Evolutionary conservation across 1,140 invertebrate species (phyloP).

Genomic region (Medauroidea extradentata): DNA sequence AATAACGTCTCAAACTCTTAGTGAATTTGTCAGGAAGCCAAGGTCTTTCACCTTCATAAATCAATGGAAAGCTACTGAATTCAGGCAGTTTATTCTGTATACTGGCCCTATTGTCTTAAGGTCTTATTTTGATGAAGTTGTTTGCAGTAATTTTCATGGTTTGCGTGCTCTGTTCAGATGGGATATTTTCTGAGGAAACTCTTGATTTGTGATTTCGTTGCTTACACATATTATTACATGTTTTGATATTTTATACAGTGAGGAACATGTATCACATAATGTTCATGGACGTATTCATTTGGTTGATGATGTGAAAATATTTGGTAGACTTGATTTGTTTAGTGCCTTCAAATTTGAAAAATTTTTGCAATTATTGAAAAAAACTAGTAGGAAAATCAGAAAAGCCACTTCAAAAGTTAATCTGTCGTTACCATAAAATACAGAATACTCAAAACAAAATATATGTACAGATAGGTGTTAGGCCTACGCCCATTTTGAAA

Average conservation of each 20-base stretch:
- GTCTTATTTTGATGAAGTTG: background rate
- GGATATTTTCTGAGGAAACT: background rate
- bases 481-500: too few species aligned
- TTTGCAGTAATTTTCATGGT: constrained; percentile 3
- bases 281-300: constrained; percentile 22
- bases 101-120: constrained; percentile 3
- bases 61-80: constrained; percentile 11
- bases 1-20: too few species aligned
- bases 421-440: background rate
- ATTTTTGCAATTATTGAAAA: constrained; percentile 7
- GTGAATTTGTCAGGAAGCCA: constrained; percentile 7
- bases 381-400: constrained; percentile 1
- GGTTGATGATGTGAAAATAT: constrained; percentile 26
- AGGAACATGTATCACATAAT: constrained; percentile 6
- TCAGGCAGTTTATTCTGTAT: constrained; percentile 13
- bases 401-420: constrained; percentile 1
- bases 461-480: too few species aligned
- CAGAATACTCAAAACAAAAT: background rate
- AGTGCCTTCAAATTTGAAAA: constrained; percentile 39
- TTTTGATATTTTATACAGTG: constrained; percentile 1
- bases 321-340: constrained; percentile 29
- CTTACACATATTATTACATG: constrained; percentile 3
- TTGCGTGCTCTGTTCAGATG: constrained; percentile 1
- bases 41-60: background rate
- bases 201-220: constrained; percentile 1